A percentile compares a stretch with the other conserved stretches of the same genome.
Conservation (phyloP, 2,113 vertebrate species). For the Aptenodytes forsteri region DNA sequence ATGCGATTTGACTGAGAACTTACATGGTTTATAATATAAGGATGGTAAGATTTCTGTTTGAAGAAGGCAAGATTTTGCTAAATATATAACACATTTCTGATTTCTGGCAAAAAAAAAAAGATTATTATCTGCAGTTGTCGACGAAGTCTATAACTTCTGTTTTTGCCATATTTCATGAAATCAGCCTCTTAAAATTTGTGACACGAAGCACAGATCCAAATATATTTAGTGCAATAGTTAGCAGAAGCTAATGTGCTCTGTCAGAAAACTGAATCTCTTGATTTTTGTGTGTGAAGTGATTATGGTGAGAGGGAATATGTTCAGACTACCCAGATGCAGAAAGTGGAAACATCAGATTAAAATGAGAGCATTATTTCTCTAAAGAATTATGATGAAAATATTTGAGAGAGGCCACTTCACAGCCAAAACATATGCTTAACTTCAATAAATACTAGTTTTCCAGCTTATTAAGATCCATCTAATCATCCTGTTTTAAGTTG, state of each 20-base stretch:
- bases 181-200: constrained; percentile 37
- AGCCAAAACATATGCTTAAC: constrained; percentile 13
- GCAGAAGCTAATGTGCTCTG: constrained; percentile 37
- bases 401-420: background rate
- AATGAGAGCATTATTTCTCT: constrained; percentile 18
- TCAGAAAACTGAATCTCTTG: constrained; percentile 53
- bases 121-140: background rate
- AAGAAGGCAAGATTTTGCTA: constrained; percentile 1
- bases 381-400: constrained; percentile 43
- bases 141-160: background rate
- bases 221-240: constrained; percentile 46
- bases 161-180: constrained; percentile 2
- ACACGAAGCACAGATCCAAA: constrained; percentile 8
- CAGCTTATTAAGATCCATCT: constrained; percentile 1
- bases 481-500: constrained; percentile 2
- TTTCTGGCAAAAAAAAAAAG: background rate
- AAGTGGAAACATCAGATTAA: constrained; percentile 22
- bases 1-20: background rate
- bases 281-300: constrained; percentile 59
- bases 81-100: background rate
- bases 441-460: constrained; percentile 17
- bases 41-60: background rate
- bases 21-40: background rate
- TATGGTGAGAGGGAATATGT: constrained; percentile 34
- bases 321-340: constrained; percentile 48